Base-by-base conservation (phyloP, 2,888 invertebrate genomes). In the Microchrysa polita region DNA sequence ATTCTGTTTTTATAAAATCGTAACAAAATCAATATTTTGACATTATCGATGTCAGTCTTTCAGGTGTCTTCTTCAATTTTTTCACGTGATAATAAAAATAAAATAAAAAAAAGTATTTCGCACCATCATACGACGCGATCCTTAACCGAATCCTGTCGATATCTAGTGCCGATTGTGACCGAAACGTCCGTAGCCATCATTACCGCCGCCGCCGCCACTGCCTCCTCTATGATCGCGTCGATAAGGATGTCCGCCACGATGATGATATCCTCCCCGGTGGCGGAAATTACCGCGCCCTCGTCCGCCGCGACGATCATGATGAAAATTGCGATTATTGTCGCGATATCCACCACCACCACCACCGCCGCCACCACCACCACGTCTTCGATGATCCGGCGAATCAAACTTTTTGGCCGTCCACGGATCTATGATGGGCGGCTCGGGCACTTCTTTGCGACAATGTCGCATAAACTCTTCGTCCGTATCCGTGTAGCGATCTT, bases 381-480 rank as follows among this genome's bases (percentile, higher is more conserved):
- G 42, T 14, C 73, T 20, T 12, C 55, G n/a, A 4, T 63, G 34
- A 20, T 73, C 73, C 18, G 52, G 18, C n/a, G 63, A 65, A 42
- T 55, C 22, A 23, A 52, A 57, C n/a, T 55, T 65, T 4, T 40
- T 34, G 12, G 55, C 14, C 34, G 53, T 53, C 90, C 90, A 90
- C 14, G 88, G 86, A 69, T 90, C 88, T 12, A 90, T 78, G 12
- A 91, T 86, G 7, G 91, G 91, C 4, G 91, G 90, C 10, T 86
- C 85, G 1, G 82, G 79, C 18, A 85, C 83, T 14, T 84, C 82
- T 75, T 85, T 85, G 2, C 83, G 79, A 65, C 82, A 83, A 22
- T 86, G 80, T 27, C 82, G 82, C 85, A 88, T 87, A 79, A 89
- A 92, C 69, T 89, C 89, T 60, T 84, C 84, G 83, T 92, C 91